Evolutionary conservation across 2,888 invertebrate genomes (phyloP).

Genomic region (Pandemis corylana): DNA sequence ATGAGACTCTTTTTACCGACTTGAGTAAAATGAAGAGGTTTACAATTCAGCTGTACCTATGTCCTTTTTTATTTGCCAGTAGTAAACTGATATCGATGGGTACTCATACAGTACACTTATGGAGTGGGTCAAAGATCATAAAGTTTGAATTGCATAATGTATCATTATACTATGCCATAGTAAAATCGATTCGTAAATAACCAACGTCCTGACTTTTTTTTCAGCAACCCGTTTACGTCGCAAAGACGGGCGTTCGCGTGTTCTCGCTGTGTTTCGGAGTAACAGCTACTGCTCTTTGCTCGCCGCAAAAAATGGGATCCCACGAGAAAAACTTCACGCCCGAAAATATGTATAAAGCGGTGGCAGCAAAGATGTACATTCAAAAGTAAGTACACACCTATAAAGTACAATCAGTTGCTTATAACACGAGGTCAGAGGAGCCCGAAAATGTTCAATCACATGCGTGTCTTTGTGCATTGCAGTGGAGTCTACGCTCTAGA

Average conservation of each 20-base stretch:
- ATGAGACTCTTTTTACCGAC: no score
- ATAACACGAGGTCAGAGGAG: no score
- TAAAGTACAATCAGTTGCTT: not conserved
- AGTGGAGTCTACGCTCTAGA: not conserved
- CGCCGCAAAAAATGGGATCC: slow-evolving; percentile 27
- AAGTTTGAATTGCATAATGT: no score
- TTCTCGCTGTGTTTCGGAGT: slow-evolving; percentile 71
- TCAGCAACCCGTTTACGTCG: slow-evolving; percentile 62
- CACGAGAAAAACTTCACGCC: slow-evolving; percentile 40
- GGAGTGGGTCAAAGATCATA: no score
- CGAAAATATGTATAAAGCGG: not conserved
- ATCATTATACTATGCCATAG: no score
- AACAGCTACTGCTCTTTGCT: slow-evolving; percentile 66
- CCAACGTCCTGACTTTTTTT: slow-evolving; percentile 39
- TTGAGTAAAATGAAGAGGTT: no score
- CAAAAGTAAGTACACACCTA: not conserved
- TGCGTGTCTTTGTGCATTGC: not conserved
- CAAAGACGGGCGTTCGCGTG: slow-evolving; percentile 65
- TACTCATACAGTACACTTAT: no score
- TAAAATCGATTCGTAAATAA: no score
- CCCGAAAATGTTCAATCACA: no score
- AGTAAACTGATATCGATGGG: no score
- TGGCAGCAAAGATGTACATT: slow-evolving; percentile 28
- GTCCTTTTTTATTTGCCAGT: no score
- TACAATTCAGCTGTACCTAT: no score